These are phyloP conservation scores for Leucophenga maculata DNA, from an alignment of 2,888 invertebrate genomes.

Conservation along the genomic window DNA sequence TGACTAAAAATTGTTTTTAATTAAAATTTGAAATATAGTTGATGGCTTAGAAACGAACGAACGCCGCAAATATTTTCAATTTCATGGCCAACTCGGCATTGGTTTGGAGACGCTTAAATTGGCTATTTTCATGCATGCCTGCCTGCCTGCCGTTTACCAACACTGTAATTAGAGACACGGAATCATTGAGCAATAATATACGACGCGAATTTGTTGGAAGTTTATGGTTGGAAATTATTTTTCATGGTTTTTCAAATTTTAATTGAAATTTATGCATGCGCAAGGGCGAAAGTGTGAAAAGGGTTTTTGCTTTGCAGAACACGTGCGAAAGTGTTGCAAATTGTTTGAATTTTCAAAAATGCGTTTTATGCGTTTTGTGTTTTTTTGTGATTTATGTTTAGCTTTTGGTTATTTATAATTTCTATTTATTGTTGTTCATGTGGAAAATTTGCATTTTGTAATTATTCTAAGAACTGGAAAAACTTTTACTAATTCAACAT, in stretches of 20 bases:
- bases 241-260: conserved; percentile 64
- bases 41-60: conserved; percentile 36
- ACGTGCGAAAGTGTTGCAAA: conserved; percentile 55
- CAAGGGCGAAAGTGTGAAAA: conserved; percentile 23
- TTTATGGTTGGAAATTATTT: conserved; percentile 41
- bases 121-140: conserved; percentile 58
- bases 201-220: conserved; percentile 14
- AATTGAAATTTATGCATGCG: conserved; percentile 62
- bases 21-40: conserved; percentile 45
- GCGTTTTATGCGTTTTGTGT: conserved; percentile 44
- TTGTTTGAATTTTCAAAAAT: conserved; percentile 48
- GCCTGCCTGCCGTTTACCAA: conserved; percentile 33
- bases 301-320: conserved; percentile 40
- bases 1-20: conserved; percentile 49
- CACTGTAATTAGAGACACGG: neutral
- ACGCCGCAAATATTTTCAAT: conserved; percentile 19
- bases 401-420: conserved; percentile 56
- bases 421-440: conserved; percentile 44
- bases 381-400: conserved; percentile 54
- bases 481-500: neutral
- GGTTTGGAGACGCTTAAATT: neutral
- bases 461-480: conserved; percentile 60
- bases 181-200: neutral
- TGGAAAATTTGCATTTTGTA: conserved; percentile 66
- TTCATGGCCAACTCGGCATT: neutral